These are phyloP conservation scores for Phaedon cochleariae DNA, from an alignment of 2,888 invertebrate species.

Conservation along the genomic window DNA sequence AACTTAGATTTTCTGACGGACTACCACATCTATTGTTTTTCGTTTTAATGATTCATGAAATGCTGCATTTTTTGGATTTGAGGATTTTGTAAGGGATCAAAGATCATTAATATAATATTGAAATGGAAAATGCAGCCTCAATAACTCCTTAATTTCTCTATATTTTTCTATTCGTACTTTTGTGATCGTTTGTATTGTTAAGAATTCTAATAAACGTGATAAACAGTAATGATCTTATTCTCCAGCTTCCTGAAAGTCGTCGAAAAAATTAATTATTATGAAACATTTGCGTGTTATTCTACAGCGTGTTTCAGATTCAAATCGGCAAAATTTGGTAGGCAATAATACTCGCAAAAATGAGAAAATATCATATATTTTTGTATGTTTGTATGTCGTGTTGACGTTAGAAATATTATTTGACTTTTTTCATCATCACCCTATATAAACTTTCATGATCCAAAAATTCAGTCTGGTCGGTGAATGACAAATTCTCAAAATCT, in stretches of 20 bases:
- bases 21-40: not conserved
- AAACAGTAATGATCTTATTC: constrained; percentile 24
- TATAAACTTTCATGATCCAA: too few relatives aligned
- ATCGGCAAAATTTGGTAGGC: too few relatives aligned
- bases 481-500: too few relatives aligned
- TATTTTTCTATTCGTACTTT: constrained; percentile 28
- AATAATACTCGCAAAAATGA: too few relatives aligned
- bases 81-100: not conserved
- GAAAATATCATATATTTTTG: too few relatives aligned
- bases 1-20: not conserved
- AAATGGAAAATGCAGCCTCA: constrained; percentile 15
- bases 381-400: too few relatives aligned
- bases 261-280: too few relatives aligned
- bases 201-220: constrained; percentile 34
- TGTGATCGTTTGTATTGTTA: constrained; percentile 34
- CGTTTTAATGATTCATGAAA: not conserved
- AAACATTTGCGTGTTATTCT: too few relatives aligned
- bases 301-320: too few relatives aligned
- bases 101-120: not conserved
- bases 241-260: not conserved
- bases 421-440: too few relatives aligned
- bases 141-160: constrained; percentile 20
- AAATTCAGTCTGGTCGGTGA: too few relatives aligned
- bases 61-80: not conserved
- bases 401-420: too few relatives aligned